Base-by-base conservation (phyloP, 2,797 vertebrate genomes). In the Hyperoplus lanceolatus region DNA sequence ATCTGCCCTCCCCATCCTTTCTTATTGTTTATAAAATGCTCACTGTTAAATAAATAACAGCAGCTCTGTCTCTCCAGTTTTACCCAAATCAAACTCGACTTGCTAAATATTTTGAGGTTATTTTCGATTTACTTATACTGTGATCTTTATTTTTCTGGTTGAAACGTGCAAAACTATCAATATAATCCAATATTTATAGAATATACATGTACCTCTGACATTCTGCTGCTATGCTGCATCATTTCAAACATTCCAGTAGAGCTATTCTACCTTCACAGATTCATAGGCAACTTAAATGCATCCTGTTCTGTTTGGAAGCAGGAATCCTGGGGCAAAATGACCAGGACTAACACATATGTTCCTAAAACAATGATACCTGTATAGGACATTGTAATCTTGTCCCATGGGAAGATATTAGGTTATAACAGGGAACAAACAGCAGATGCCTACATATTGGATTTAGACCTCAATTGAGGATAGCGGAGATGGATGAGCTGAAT, bases 401-500 rank as follows among this genome's bases (percentile, higher is more conserved):
- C 63, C 74, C 36, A 36, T 56, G 57, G 43, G 70, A 39, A 60
- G 54, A 79, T 18, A 59, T 64, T 36, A 73, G 57, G 80, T 53
- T 66, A 77, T 55, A 76, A 70, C 36, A 56, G 55, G 73, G 54
- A 82, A 6, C 1, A 5, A 45, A 9, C n/a, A 74, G 60, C 41
- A 43, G 68, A 79, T 4, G 57, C 75, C 21, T 18, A 29, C 29
- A 21, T 84, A 86, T 87, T 89, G 77, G 81, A 85, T 90, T 80
- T 64, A 74, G 81, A 68, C 62, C 64, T 80, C 42, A 70, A 77
- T 18, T 48, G 77, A 83, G 58, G 81, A 60, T 50, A 84, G 55
- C 87, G 82, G 74, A 88, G 89, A 90, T 55, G 1, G 85, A 91
- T 77, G 89, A 90, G 91, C 89, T 85, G 86, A 90, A 87, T 77